Percentiles rank a stretch among this genome's conserved stretches.
phyloP scores from a whole-genome alignment of 2,113 vertebrate genomes.

The Shinisaurus crocodilurus region DNA sequence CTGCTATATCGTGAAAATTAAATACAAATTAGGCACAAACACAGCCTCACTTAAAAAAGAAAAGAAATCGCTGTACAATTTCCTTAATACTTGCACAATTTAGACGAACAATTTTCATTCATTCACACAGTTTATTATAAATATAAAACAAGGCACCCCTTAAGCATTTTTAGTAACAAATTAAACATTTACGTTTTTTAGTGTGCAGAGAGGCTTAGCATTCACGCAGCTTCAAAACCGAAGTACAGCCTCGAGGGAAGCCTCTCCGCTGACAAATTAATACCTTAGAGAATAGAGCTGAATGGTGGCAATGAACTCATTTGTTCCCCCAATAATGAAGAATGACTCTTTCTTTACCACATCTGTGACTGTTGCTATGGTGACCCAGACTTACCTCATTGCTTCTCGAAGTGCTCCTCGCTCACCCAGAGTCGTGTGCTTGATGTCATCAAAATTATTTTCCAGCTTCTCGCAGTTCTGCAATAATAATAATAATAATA shows the following conservation, averaged over 20 bases:
- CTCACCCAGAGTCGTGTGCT: slow-evolving; percentile 93
- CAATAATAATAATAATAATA: slow-evolving; percentile 54
- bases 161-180: slow-evolving; percentile 86
- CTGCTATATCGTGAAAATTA: slow-evolving; percentile 67
- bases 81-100: slow-evolving; percentile 74
- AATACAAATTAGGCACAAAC: slow-evolving; percentile 76
- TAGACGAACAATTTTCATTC: slow-evolving; percentile 80
- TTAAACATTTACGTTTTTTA: slow-evolving; percentile 90
- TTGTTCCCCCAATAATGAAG: slow-evolving; percentile 94
- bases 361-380: slow-evolving; percentile 93
- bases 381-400: slow-evolving; percentile 91
- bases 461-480: slow-evolving; percentile 88
- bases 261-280: slow-evolving; percentile 89
- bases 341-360: slow-evolving; percentile 91
- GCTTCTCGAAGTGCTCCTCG: slow-evolving; percentile 92
- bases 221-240: slow-evolving; percentile 86
- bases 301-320: slow-evolving; percentile 93
- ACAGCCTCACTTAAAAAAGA: slow-evolving; percentile 42
- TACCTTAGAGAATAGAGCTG: slow-evolving; percentile 89
- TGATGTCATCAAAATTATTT: slow-evolving; percentile 99
- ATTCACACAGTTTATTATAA: slow-evolving; percentile 81
- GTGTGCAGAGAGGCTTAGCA: slow-evolving; percentile 85
- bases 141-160: slow-evolving; percentile 84
- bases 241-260: slow-evolving; percentile 85
- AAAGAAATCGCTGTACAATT: slow-evolving; percentile 46